These are phyloP conservation scores for Philopedon plagiatum DNA, from an alignment of 2,888 invertebrate species.

Conservation along the genomic window DNA sequence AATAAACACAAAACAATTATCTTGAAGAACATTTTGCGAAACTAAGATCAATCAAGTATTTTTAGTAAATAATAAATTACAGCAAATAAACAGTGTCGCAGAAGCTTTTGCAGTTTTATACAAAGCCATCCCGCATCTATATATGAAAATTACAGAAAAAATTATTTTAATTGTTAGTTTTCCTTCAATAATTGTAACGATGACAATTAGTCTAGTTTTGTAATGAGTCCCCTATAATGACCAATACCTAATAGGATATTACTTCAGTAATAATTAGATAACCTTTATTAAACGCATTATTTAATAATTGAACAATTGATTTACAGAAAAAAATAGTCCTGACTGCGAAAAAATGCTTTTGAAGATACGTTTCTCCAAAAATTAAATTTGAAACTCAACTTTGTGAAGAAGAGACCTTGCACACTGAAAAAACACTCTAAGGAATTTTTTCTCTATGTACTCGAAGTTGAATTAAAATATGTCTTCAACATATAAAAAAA, in stretches of 20 bases:
- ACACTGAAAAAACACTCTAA: too few species aligned
- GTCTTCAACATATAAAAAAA: too few species aligned
- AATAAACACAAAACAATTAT: conserved; percentile 1
- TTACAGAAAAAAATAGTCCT: too few species aligned
- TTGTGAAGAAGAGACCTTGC: too few species aligned
- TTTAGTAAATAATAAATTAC: not conserved
- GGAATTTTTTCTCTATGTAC: too few species aligned
- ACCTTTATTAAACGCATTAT: conserved; percentile 1
- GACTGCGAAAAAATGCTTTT: too few species aligned
- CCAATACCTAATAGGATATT: not conserved
- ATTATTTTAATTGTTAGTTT: not conserved
- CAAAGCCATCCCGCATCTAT: conserved; percentile 10
- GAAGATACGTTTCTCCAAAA: too few species aligned
- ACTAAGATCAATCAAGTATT: not conserved
- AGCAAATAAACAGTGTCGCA: not conserved
- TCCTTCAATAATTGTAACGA: not conserved
- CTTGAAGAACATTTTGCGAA: conserved; percentile 8
- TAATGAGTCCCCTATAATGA: conserved; percentile 8
- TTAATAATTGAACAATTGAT: not conserved
- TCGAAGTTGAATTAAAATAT: too few species aligned
- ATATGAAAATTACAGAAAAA: conserved; percentile 2
- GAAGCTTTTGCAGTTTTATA: not conserved
- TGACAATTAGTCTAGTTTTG: conserved; percentile 11
- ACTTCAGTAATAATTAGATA: not conserved
- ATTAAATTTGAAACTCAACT: too few species aligned